phyloP scores from a whole-genome alignment of 2,888 invertebrate species.

The Acleris holmiana region DNA sequence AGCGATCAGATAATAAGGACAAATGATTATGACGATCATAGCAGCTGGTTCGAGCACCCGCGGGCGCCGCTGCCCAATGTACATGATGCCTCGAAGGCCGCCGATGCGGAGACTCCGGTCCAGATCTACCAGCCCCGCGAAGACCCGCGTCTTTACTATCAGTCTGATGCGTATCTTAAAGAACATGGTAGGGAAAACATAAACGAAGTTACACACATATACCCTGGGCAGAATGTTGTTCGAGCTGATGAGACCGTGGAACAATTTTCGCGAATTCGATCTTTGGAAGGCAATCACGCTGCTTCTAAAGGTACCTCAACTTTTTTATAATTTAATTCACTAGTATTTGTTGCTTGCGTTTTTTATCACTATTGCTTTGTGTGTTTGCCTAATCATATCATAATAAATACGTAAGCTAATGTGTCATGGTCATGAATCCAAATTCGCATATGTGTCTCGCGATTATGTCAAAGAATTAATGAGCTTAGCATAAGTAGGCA shows the following conservation, averaged over 20 bases:
- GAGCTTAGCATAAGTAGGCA: no score
- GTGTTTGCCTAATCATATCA: no score
- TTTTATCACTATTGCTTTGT: no score
- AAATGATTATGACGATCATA: slow-evolving; percentile 73
- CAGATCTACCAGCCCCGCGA: slow-evolving; percentile 69
- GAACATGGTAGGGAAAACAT: slow-evolving; percentile 63
- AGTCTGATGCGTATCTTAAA: slow-evolving; percentile 73
- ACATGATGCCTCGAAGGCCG: slow-evolving; percentile 51
- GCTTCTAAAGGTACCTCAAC: slow-evolving; percentile 6
- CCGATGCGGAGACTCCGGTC: slow-evolving; percentile 52
- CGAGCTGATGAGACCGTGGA: slow-evolving; percentile 48
- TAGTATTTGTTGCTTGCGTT: no score
- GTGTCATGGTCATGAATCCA: no score
- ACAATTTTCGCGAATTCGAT: slow-evolving; percentile 13
- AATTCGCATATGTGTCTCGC: no score
- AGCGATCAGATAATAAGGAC: slow-evolving; percentile 47
- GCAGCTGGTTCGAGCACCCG: slow-evolving; percentile 61
- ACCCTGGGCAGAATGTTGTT: slow-evolving; percentile 65
- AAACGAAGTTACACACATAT: slow-evolving; percentile 64
- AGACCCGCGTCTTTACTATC: slow-evolving; percentile 75
- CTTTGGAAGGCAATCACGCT: slow-evolving; percentile 5
- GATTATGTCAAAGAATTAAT: no score
- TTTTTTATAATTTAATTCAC: no score
- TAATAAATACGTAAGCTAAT: no score
- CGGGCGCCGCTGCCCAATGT: slow-evolving; percentile 54